Conservation (phyloP, 2,797 vertebrate genomes). For the Ispidina picta region DNA sequence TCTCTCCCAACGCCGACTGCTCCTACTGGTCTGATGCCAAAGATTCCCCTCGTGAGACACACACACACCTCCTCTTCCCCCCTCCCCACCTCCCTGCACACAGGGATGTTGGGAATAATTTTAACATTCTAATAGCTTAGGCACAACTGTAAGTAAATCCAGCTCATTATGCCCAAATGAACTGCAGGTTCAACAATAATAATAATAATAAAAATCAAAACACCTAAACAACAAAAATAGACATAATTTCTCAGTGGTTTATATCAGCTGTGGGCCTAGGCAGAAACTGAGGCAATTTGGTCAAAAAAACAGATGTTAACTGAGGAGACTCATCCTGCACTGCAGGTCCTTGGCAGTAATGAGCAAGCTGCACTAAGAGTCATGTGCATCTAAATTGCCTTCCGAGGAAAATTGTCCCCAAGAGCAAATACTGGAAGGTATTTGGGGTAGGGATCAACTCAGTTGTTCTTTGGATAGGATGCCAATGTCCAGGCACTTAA, state of each 20-base stretch:
- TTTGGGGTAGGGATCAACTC: neutral
- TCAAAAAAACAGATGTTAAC: conserved; percentile 63
- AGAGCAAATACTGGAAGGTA: conserved; percentile 16
- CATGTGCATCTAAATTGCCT: neutral
- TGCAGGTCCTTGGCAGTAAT: conserved; percentile 51
- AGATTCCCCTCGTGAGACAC: neutral
- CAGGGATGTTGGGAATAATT: neutral
- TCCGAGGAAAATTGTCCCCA: conserved; percentile 17
- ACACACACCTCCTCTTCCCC: neutral
- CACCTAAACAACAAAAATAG: conserved; percentile 28
- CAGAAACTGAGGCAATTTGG: conserved; percentile 50
- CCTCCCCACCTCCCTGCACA: neutral
- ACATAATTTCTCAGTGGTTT: conserved; percentile 42
- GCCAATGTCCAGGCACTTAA: neutral
- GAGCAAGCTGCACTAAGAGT: conserved; percentile 17
- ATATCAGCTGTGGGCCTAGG: conserved; percentile 47
- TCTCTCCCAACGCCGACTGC: neutral
- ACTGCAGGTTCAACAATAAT: neutral
- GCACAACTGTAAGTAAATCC: neutral
- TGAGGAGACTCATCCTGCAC: conserved; percentile 25
- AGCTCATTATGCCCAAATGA: neutral
- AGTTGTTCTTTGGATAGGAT: neutral
- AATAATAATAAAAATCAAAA: neutral
- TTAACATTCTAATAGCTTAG: neutral
- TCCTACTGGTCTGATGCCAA: conserved; percentile 8